Percentiles rank a stretch among this genome's conserved stretches.
Conservation (phyloP, 2,888 invertebrate species). For the Neoascia interrupta region DNA sequence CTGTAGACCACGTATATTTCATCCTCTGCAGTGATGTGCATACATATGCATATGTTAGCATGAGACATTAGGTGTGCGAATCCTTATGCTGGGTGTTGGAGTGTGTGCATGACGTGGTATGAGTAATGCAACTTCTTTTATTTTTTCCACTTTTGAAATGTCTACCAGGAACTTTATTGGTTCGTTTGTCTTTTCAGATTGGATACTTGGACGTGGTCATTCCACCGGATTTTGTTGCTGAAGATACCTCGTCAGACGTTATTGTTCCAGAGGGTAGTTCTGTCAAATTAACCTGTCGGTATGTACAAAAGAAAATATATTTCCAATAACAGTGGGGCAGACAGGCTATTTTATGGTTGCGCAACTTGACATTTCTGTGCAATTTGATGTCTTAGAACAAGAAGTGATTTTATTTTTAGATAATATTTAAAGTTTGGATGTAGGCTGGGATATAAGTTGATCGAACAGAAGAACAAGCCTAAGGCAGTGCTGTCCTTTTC, state of each 20-base stretch:
- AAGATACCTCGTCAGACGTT: conserved; percentile 93
- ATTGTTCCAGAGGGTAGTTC: conserved; percentile 92
- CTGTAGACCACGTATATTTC: conserved; percentile 20
- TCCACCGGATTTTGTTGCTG: conserved; percentile 93
- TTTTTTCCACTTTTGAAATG: too few species aligned
- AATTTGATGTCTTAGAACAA: too few species aligned
- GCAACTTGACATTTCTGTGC: too few species aligned
- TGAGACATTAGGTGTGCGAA: conserved; percentile 24
- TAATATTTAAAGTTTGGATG: too few species aligned
- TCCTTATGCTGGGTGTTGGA: neutral
- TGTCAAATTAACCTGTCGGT: conserved; percentile 83
- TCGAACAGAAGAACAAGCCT: too few species aligned
- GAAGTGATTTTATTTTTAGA: too few species aligned
- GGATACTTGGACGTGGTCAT: conserved; percentile 92
- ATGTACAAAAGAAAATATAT: conserved; percentile 69
- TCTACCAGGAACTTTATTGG: too few species aligned
- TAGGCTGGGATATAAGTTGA: too few species aligned
- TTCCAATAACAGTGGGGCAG: too few species aligned
- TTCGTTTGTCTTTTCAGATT: conserved; percentile 83
- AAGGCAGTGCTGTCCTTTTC: too few species aligned
- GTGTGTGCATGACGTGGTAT: conserved; percentile 33
- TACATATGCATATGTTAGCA: conserved; percentile 59
- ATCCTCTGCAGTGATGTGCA: conserved; percentile 19
- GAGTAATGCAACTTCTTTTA: conserved; percentile 47
- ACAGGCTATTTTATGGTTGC: too few species aligned